Conservation (phyloP, 2,113 vertebrate species). For the Notechis scutatus region DNA sequence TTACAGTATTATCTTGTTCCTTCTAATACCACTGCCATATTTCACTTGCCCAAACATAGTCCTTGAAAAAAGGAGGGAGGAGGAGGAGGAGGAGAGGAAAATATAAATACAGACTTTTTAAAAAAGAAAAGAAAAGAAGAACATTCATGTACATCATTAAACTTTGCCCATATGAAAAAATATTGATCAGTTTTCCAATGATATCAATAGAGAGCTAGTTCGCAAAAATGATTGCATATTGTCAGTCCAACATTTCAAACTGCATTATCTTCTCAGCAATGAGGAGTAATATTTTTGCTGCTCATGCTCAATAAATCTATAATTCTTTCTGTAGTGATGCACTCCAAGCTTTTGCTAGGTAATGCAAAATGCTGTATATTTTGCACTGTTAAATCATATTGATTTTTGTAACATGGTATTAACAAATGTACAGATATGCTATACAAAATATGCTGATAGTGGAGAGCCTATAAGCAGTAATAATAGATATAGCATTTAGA, state of each 20-base stretch:
- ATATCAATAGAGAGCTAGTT: not conserved
- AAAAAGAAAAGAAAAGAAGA: not conserved
- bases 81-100: not conserved
- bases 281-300: not conserved
- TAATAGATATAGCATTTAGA: too few relatives aligned
- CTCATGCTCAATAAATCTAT: not conserved
- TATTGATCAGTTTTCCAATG: not conserved
- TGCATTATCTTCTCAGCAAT: not conserved
- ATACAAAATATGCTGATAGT: not conserved
- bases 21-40: not conserved
- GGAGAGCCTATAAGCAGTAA: not conserved
- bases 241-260: not conserved
- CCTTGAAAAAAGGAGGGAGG: not conserved
- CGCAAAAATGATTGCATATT: not conserved
- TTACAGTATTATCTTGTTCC: not conserved
- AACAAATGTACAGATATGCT: not conserved
- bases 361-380: not conserved
- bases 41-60: not conserved
- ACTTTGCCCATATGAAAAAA: not conserved
- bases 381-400: not conserved
- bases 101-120: not conserved
- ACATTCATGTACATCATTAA: not conserved
- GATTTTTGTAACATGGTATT: not conserved
- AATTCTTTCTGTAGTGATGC: not conserved
- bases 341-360: not conserved